These are phyloP conservation scores for Hirtodrosophila confusa DNA, from an alignment of 2,888 invertebrate genomes.

Conservation along the genomic window DNA sequence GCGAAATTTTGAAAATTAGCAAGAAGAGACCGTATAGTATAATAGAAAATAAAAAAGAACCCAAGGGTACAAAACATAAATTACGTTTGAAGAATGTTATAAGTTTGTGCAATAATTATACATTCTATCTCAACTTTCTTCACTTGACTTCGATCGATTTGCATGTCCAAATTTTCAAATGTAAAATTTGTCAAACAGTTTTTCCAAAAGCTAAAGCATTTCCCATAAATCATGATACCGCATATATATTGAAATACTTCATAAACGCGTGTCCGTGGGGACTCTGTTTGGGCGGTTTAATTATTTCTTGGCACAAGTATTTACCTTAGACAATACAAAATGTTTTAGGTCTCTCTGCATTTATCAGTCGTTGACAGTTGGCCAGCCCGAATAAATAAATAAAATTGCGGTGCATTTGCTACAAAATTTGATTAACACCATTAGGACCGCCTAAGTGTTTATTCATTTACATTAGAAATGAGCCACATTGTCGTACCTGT, in stretches of 20 bases:
- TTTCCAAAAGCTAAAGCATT: slow-evolving; percentile 9
- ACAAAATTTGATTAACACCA: slow-evolving; percentile 62
- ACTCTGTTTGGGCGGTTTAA: slow-evolving; percentile 37
- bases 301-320: slow-evolving; percentile 57
- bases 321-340: slow-evolving; percentile 29
- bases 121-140: not conserved
- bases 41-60: no score
- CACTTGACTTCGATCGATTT: slow-evolving; percentile 19
- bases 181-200: slow-evolving; percentile 9
- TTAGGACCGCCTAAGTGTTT: slow-evolving; percentile 54
- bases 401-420: slow-evolving; percentile 5
- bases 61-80: no score
- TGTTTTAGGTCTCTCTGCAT: slow-evolving; percentile 19
- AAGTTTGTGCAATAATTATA: no score
- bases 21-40: not conserved
- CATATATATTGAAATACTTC: slow-evolving; percentile 3
- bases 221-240: slow-evolving; percentile 22
- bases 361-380: slow-evolving; percentile 41
- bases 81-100: no score
- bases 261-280: slow-evolving; percentile 8
- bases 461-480: slow-evolving; percentile 38
- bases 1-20: slow-evolving; percentile 4
- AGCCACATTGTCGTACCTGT: no score
- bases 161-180: not conserved
- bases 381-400: not conserved